Percentiles rank a stretch among this genome's conserved stretches.
Evolutionary conservation across 2,797 vertebrate genomes (phyloP).

Genomic region (Merluccius polli): DNA sequence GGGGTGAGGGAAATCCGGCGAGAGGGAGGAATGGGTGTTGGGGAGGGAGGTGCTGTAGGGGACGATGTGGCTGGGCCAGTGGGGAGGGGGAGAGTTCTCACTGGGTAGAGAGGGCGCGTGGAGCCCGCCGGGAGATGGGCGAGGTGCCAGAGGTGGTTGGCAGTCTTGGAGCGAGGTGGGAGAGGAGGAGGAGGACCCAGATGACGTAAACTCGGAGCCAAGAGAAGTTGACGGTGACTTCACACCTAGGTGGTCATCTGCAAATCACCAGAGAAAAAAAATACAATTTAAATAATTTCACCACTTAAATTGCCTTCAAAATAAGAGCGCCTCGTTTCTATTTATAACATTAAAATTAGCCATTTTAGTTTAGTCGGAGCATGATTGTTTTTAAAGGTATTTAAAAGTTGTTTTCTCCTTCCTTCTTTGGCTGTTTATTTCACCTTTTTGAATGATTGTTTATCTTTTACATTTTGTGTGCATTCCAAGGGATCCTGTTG

Average conservation of each 20-base stretch:
- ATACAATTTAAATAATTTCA: background rate
- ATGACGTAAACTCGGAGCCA: constrained; percentile 75
- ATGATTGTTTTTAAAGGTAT: background rate
- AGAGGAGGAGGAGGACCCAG: constrained; percentile 74
- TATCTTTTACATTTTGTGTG: constrained; percentile 29
- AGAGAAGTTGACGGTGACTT: constrained; percentile 77
- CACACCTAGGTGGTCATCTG: constrained; percentile 74
- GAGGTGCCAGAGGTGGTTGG: constrained; percentile 78
- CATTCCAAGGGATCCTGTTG: constrained; percentile 44
- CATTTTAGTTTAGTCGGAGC: background rate
- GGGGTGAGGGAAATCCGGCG: constrained; percentile 79
- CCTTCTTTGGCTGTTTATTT: constrained; percentile 29
- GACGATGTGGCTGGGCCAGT: constrained; percentile 73
- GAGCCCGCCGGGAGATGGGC: constrained; percentile 79
- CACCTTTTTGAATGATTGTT: constrained; percentile 36
- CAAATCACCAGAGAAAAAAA: constrained; percentile 35
- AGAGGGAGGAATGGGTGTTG: constrained; percentile 77
- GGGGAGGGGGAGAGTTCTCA: constrained; percentile 76
- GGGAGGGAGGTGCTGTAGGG: constrained; percentile 74
- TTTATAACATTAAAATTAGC: background rate
- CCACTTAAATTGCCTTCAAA: background rate
- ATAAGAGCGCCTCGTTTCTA: background rate
- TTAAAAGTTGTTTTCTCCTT: background rate
- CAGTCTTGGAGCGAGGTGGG: constrained; percentile 74
- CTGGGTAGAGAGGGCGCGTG: constrained; percentile 76